These are phyloP conservation scores for Drosophila grimshawi DNA, from an alignment of 1,140 invertebrate genomes.

Conservation along the genomic window DNA sequence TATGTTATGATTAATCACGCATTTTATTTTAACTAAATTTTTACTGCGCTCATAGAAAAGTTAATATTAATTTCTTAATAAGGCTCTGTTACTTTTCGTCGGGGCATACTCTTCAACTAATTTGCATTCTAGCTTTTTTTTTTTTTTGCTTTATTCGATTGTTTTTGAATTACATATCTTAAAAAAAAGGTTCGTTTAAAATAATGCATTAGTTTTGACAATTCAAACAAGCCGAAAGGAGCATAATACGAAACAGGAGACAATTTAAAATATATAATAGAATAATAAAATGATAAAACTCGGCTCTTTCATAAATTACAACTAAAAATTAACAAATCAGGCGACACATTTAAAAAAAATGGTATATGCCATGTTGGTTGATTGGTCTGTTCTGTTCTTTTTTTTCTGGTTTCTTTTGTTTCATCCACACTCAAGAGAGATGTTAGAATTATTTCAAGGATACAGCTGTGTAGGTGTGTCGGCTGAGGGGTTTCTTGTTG, in stretches of 20 bases:
- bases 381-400: constrained; percentile 33
- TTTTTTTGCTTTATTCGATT: constrained; percentile 62
- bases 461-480: constrained; percentile 28
- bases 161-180: constrained; percentile 38
- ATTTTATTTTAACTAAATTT: constrained; percentile 66
- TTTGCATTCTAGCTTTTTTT: constrained; percentile 44
- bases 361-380: constrained; percentile 47
- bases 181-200: constrained; percentile 50
- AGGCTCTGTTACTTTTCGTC: constrained; percentile 67
- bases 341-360: constrained; percentile 42
- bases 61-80: constrained; percentile 77
- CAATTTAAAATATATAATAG: constrained; percentile 55
- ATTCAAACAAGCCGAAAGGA: constrained; percentile 40
- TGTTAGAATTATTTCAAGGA: constrained; percentile 46
- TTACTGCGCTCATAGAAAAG: constrained; percentile 72
- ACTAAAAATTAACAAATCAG: constrained; percentile 62
- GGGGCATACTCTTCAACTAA: constrained; percentile 51
- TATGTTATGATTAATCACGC: constrained; percentile 49
- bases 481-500: constrained; percentile 29
- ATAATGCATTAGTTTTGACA: constrained; percentile 41
- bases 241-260: constrained; percentile 53
- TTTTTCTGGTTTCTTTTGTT: neutral
- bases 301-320: constrained; percentile 31
- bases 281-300: constrained; percentile 35
- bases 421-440: constrained; percentile 50